phyloP scores from a whole-genome alignment of 2,113 vertebrate genomes.

The Aphyosemion australe region DNA sequence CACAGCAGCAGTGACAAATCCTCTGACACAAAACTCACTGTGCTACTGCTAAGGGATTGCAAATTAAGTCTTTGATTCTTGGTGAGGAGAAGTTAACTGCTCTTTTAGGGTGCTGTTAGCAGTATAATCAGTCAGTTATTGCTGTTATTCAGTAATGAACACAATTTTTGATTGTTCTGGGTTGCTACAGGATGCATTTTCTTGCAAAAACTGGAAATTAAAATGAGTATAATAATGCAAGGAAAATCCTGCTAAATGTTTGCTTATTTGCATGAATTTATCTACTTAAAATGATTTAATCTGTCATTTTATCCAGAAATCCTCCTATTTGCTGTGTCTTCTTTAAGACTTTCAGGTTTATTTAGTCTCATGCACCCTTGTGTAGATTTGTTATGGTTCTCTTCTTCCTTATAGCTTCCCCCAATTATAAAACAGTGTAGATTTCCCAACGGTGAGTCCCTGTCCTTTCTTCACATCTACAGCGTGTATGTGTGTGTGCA shows the following conservation, averaged over 20 bases:
- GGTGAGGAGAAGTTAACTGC: slow-evolving; percentile 68
- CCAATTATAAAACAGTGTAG: slow-evolving; percentile 76
- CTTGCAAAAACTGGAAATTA: neutral
- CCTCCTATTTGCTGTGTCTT: slow-evolving; percentile 30
- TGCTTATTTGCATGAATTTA: neutral
- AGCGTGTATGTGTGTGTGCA: slow-evolving; percentile 13
- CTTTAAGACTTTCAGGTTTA: slow-evolving; percentile 59
- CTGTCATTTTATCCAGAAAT: slow-evolving; percentile 11
- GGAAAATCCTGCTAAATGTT: neutral
- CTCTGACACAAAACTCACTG: slow-evolving; percentile 63
- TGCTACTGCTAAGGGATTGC: slow-evolving; percentile 47
- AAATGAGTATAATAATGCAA: neutral
- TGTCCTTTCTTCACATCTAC: slow-evolving; percentile 64
- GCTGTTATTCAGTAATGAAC: neutral
- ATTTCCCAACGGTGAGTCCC: slow-evolving; percentile 72
- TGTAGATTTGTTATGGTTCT: slow-evolving; percentile 71
- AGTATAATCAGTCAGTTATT: slow-evolving; percentile 2
- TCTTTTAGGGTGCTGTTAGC: slow-evolving; percentile 28
- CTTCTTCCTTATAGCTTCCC: slow-evolving; percentile 61
- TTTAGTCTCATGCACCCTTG: slow-evolving; percentile 65
- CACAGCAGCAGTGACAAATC: slow-evolving; percentile 74
- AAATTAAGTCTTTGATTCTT: slow-evolving; percentile 53
- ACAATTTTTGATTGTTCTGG: neutral
- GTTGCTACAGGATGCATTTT: neutral
- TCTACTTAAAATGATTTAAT: neutral